phyloP scores from a whole-genome alignment of 2,888 invertebrate genomes.

The Sialis fuliginosa region DNA sequence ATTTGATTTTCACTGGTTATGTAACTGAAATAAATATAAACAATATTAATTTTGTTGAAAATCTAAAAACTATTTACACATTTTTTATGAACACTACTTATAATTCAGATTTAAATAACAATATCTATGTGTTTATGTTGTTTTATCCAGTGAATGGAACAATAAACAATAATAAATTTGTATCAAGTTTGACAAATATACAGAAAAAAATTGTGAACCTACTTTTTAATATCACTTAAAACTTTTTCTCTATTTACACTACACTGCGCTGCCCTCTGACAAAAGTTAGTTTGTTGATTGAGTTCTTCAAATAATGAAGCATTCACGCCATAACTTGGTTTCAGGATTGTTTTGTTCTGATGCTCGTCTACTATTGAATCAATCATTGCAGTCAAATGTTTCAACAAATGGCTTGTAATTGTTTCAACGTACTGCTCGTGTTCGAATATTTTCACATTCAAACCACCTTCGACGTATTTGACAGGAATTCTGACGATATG shows the following conservation, averaged over 20 bases:
- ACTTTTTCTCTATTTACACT: constrained; percentile 51
- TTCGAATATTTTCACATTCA: constrained; percentile 33
- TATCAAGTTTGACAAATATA: neutral
- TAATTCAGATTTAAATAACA: too few relatives aligned
- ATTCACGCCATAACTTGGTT: constrained; percentile 43
- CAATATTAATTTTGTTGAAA: neutral
- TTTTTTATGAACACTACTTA: too few relatives aligned
- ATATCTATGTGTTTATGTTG: too few relatives aligned
- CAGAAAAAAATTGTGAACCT: constrained; percentile 16
- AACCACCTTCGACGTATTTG: constrained; percentile 30
- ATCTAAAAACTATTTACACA: too few relatives aligned
- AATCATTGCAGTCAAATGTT: constrained; percentile 47
- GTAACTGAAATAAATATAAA: constrained; percentile 31
- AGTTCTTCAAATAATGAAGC: constrained; percentile 46
- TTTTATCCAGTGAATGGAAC: too few relatives aligned
- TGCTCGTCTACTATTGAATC: constrained; percentile 51
- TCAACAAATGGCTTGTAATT: constrained; percentile 45
- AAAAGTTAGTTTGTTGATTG: constrained; percentile 51
- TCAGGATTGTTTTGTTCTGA: constrained; percentile 34
- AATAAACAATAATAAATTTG: neutral
- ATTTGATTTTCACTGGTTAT: constrained; percentile 30
- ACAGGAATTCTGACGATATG: constrained; percentile 46
- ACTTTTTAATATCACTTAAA: constrained; percentile 48
- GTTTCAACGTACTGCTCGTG: constrained; percentile 43
- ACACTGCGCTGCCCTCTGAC: constrained; percentile 50